Percentiles rank a stretch among this genome's conserved stretches.
Conservation (phyloP, 92 coral and sea anemone species). For the Epizoanthus fatuus region DNA sequence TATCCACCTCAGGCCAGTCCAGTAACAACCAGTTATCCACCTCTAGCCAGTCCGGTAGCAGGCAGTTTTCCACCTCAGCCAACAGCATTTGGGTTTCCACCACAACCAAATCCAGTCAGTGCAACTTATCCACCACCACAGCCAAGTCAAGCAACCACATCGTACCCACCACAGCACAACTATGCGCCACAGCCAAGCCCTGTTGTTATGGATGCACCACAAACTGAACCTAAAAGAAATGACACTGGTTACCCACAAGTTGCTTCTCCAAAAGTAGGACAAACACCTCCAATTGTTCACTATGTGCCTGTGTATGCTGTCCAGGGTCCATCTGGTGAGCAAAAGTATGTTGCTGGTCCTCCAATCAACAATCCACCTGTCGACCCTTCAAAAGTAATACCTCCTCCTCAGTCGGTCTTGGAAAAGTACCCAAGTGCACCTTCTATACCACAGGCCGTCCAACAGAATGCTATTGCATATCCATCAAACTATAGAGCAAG, state of each 20-base stretch:
- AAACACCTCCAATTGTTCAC: constrained; percentile 61
- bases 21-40: constrained; percentile 5
- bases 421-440: constrained; percentile 51
- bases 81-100: constrained; percentile 44
- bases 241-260: constrained; percentile 11
- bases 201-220: not conserved
- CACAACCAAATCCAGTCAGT: constrained; percentile 9
- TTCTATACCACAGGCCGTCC: constrained; percentile 41
- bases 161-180: constrained; percentile 19
- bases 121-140: constrained; percentile 29
- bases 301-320: constrained; percentile 91
- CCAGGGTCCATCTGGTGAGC: constrained; percentile 71
- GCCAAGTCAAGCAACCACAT: not conserved
- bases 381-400: constrained; percentile 40
- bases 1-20: constrained; percentile 33
- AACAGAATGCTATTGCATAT: constrained; percentile 43
- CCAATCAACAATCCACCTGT: constrained; percentile 42
- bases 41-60: constrained; percentile 29
- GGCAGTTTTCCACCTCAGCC: constrained; percentile 35
- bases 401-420: constrained; percentile 34
- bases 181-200: not conserved
- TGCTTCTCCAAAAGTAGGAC: constrained; percentile 30
- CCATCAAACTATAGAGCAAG: constrained; percentile 36
- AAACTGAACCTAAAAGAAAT: constrained; percentile 12
- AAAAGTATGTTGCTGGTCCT: constrained; percentile 40